Percentiles rank a stretch among this genome's conserved stretches.
Evolutionary conservation across 2,888 invertebrate genomes (phyloP).

Genomic region (Nymphalis c-album): DNA sequence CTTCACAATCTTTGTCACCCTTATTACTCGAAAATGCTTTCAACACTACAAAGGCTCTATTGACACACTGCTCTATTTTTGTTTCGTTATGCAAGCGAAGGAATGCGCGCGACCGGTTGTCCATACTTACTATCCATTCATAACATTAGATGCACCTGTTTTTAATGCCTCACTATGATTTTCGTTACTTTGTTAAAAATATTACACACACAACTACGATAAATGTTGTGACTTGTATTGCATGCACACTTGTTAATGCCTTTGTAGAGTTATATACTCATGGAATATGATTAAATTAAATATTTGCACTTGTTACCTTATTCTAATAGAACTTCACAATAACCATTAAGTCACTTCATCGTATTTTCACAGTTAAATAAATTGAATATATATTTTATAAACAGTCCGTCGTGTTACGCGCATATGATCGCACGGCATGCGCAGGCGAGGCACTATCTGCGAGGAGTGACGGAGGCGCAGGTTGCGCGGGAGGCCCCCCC

Average conservation of each 20-base stretch:
- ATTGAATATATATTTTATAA: constrained; percentile 46
- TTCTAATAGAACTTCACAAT: constrained; percentile 56
- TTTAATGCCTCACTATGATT: not conserved
- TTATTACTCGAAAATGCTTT: constrained; percentile 44
- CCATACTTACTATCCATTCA: constrained; percentile 58
- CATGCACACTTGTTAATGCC: constrained; percentile 57
- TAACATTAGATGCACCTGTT: constrained; percentile 53
- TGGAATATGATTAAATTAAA: constrained; percentile 43
- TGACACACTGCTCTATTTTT: constrained; percentile 59
- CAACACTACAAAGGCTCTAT: constrained; percentile 47
- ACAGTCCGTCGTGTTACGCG: constrained; percentile 39
- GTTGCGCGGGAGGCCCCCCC: constrained; percentile 59
- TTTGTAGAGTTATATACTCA: constrained; percentile 49
- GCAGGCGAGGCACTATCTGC: constrained; percentile 63
- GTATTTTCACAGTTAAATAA: constrained; percentile 48
- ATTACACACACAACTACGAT: constrained; percentile 44
- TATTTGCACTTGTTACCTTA: constrained; percentile 56
- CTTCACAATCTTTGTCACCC: constrained; percentile 62
- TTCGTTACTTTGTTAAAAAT: constrained; percentile 12
- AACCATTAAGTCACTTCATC: constrained; percentile 58
- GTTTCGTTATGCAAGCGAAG: constrained; percentile 58
- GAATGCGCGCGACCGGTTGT: constrained; percentile 52
- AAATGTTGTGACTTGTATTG: constrained; percentile 43
- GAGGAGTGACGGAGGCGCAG: constrained; percentile 65
- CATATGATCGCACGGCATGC: constrained; percentile 58